These are phyloP conservation scores for Meda fulgida DNA, from an alignment of 2,797 vertebrate species.

Conservation along the genomic window DNA sequence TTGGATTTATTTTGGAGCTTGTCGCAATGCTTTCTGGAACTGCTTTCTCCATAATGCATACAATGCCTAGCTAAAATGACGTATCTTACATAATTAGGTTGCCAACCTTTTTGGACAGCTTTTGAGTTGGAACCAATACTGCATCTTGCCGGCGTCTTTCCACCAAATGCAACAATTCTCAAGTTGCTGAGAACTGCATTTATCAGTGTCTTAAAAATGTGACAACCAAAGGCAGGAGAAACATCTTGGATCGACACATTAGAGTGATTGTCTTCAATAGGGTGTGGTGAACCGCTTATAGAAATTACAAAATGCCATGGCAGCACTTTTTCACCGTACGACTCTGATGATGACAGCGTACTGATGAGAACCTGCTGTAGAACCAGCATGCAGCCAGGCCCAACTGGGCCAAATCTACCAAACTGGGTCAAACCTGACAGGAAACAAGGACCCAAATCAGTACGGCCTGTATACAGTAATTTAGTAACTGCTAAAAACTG, in stretches of 20 bases:
- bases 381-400: conserved; percentile 44
- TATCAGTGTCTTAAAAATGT: conserved; percentile 29
- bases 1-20: not conserved
- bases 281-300: conserved; percentile 42
- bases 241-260: conserved; percentile 25
- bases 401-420: conserved; percentile 48
- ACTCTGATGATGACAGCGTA: conserved; percentile 19
- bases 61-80: not conserved
- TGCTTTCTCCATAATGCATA: not conserved
- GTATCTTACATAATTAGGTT: not conserved
- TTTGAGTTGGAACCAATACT: conserved; percentile 18
- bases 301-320: conserved; percentile 44
- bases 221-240: conserved; percentile 25
- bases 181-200: conserved; percentile 10
- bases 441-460: conserved; percentile 25
- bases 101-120: not conserved
- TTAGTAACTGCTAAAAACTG: conserved; percentile 30
- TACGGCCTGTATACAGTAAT: conserved; percentile 19
- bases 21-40: not conserved
- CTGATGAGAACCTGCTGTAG: conserved; percentile 24
- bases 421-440: conserved; percentile 51
- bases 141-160: not conserved
- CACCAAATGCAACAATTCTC: conserved; percentile 2
- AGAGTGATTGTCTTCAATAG: conserved; percentile 33
- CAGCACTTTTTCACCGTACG: conserved; percentile 29